These are phyloP conservation scores for Choloepus didactylus DNA, from an alignment of 2,797 vertebrate genomes.

Conservation along the genomic window DNA sequence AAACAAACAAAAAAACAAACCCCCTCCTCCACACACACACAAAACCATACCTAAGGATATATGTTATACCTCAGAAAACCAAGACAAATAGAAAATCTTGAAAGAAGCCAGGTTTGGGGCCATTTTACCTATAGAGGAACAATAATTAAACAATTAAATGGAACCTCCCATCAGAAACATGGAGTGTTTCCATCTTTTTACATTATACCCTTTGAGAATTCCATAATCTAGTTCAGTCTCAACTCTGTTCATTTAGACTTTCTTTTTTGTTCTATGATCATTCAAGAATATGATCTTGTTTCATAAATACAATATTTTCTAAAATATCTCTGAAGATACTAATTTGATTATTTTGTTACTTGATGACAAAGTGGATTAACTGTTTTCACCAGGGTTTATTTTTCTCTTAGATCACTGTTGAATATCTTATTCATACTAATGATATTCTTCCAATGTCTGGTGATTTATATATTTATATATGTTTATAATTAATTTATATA, in stretches of 20 bases:
- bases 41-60: no score
- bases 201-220: no score
- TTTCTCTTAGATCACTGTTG: not conserved
- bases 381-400: not conserved
- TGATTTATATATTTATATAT: not conserved
- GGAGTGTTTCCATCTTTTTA: no score
- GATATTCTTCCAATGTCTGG: not conserved
- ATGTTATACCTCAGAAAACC: not conserved
- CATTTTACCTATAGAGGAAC: not conserved
- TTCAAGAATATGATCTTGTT: not conserved
- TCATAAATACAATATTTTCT: not conserved
- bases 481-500: not conserved
- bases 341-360: not conserved
- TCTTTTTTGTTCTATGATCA: no score
- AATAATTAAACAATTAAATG: not conserved
- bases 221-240: no score
- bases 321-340: not conserved
- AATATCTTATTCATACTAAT: not conserved
- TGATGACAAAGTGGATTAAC: not conserved
- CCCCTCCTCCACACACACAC: no score
- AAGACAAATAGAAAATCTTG: conserved; percentile 2
- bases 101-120: not conserved
- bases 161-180: not conserved
- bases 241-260: no score
- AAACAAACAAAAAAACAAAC: no score